These are phyloP conservation scores for Tenthredo mesomela DNA, from an alignment of 2,888 invertebrate genomes.

Conservation along the genomic window DNA sequence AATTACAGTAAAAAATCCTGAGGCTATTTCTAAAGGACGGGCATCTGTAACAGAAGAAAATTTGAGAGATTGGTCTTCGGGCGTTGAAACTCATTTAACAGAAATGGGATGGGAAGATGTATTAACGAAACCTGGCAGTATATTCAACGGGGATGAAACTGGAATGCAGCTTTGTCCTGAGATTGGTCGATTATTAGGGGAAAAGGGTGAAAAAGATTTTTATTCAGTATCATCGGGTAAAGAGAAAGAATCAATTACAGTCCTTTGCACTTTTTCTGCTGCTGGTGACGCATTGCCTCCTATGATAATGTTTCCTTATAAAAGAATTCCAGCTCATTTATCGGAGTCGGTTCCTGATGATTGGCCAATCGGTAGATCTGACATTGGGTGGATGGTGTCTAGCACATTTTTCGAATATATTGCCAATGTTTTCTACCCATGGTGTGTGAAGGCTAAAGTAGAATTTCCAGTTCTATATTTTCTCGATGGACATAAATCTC, in stretches of 20 bases:
- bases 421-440: conserved; percentile 67
- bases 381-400: conserved; percentile 70
- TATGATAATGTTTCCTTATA: conserved; percentile 68
- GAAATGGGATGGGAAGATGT: background rate
- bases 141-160: background rate
- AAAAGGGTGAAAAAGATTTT: background rate
- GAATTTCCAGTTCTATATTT: conserved; percentile 64
- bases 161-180: background rate
- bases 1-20: background rate
- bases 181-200: no score
- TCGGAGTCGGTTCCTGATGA: conserved; percentile 57
- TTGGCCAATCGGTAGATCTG: conserved; percentile 66
- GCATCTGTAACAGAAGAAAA: background rate
- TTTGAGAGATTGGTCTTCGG: background rate
- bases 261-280: conserved; percentile 62
- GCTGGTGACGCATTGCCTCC: conserved; percentile 65
- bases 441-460: conserved; percentile 63
- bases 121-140: background rate
- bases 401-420: conserved; percentile 72
- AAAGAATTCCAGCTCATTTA: conserved; percentile 62
- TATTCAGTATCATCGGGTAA: conserved; percentile 57
- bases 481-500: conserved; percentile 63
- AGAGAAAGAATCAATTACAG: conserved; percentile 63
- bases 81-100: background rate
- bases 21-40: no score